These are phyloP conservation scores for Forbesichthys papilliferus DNA, from an alignment of 2,113 vertebrate genomes.

Conservation along the genomic window DNA sequence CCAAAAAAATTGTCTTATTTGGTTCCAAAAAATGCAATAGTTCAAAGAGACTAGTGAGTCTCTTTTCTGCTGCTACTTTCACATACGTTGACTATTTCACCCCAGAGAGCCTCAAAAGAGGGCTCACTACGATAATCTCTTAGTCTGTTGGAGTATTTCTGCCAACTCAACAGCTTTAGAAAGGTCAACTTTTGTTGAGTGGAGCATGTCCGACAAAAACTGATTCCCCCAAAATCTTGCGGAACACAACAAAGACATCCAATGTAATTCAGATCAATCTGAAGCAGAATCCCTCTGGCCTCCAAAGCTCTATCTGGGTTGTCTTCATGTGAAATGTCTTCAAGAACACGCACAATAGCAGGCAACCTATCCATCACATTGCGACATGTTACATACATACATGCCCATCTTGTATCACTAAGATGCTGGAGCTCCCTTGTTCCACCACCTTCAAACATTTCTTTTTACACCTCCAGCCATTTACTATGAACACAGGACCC, in stretches of 20 bases:
- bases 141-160: neutral
- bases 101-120: neutral
- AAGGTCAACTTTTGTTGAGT: neutral
- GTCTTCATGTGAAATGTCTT: neutral
- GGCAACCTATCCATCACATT: slow-evolving; percentile 7
- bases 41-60: neutral
- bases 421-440: slow-evolving; percentile 9
- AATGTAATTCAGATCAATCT: slow-evolving; percentile 11
- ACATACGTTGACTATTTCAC: neutral
- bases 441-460: slow-evolving; percentile 4
- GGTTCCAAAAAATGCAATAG: neutral
- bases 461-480: no score
- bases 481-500: no score
- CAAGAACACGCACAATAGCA: neutral
- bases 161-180: neutral
- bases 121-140: neutral
- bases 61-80: neutral
- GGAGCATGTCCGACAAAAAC: neutral
- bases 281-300: slow-evolving; percentile 3
- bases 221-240: neutral
- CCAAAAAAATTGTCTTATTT: neutral
- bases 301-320: slow-evolving; percentile 8
- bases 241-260: slow-evolving; percentile 2
- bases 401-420: slow-evolving; percentile 3
- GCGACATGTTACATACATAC: neutral